Percentiles rank a stretch among this genome's conserved stretches.
These are phyloP conservation scores for Latrodectus hesperus DNA, from an alignment of 2,888 invertebrate genomes.

Conservation along the genomic window DNA sequence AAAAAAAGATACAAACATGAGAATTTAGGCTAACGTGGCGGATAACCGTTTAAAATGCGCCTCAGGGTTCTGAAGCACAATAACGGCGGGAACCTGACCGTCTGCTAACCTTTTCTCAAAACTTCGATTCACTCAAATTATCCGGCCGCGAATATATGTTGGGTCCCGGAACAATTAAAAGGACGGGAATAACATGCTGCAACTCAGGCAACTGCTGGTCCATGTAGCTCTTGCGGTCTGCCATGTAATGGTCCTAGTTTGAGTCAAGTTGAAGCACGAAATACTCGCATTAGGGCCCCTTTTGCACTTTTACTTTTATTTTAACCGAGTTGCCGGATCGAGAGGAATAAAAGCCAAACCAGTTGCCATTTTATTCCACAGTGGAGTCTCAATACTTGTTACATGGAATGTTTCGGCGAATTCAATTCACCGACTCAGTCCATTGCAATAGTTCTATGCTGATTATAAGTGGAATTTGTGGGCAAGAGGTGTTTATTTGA, in stretches of 20 bases:
- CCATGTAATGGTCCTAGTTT: conserved; percentile 62
- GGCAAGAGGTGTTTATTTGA: no score
- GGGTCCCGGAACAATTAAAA: conserved; percentile 55
- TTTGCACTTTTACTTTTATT: conserved; percentile 49
- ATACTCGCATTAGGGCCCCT: conserved; percentile 53
- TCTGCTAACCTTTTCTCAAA: conserved; percentile 34
- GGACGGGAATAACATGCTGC: conserved; percentile 18
- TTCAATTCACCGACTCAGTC: no score
- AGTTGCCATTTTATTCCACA: conserved; percentile 27
- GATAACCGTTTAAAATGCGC: conserved; percentile 32
- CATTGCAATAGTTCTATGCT: no score
- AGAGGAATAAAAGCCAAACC: not conserved
- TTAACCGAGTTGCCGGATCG: not conserved
- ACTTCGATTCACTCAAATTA: conserved; percentile 55
- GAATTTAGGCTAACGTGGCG: not conserved
- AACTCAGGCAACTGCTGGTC: conserved; percentile 26
- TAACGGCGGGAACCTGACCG: conserved; percentile 43
- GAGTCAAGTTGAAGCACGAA: conserved; percentile 60
- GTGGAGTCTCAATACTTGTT: not conserved
- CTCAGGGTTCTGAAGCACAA: conserved; percentile 8
- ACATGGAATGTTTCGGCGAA: no score
- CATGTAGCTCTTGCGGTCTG: conserved; percentile 35
- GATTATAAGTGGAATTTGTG: no score
- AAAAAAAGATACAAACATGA: not conserved
- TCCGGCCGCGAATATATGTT: conserved; percentile 27